Percentiles rank a stretch among this genome's conserved stretches.
Conservation (phyloP, 1,140 invertebrate species). For the Calosoma granatense region DNA sequence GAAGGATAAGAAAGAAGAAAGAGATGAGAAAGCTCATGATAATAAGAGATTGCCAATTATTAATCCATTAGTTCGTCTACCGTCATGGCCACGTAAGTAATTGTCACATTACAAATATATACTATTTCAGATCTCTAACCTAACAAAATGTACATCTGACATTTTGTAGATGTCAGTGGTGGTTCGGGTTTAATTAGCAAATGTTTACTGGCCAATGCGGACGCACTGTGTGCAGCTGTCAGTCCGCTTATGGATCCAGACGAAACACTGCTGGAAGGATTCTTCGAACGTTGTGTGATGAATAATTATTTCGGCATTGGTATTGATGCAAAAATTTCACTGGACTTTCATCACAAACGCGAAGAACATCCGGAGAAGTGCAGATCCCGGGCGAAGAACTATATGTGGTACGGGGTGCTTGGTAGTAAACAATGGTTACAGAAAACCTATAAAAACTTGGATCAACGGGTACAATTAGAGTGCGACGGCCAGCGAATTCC, state of each 20-base stretch:
- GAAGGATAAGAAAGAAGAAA: constrained; percentile 31
- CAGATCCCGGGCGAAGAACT: constrained; percentile 84
- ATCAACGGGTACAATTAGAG: constrained; percentile 86
- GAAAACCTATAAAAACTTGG: constrained; percentile 92
- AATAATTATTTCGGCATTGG: constrained; percentile 99
- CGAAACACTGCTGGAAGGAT: constrained; percentile 82
- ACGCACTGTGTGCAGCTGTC: constrained; percentile 88
- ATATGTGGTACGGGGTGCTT: constrained; percentile 96
- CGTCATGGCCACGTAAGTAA: constrained; percentile 76
- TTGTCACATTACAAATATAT: constrained; percentile 4
- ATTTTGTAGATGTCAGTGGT: constrained; percentile 44
- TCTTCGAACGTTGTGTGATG: constrained; percentile 93
- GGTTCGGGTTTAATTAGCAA: constrained; percentile 77
- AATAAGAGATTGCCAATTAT: constrained; percentile 72
- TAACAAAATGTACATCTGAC: constrained; percentile 4
- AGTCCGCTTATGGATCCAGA: constrained; percentile 88
- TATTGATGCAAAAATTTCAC: constrained; percentile 95
- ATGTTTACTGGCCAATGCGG: constrained; percentile 90
- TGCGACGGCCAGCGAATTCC: constrained; percentile 88
- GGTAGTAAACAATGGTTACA: constrained; percentile 86
- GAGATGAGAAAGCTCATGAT: constrained; percentile 26
- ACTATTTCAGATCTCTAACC: not conserved
- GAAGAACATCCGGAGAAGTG: constrained; percentile 98
- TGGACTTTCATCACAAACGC: constrained; percentile 95
- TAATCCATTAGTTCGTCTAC: constrained; percentile 74